Conservation (phyloP, 2,888 invertebrate species). For the Volucella inflata region DNA sequence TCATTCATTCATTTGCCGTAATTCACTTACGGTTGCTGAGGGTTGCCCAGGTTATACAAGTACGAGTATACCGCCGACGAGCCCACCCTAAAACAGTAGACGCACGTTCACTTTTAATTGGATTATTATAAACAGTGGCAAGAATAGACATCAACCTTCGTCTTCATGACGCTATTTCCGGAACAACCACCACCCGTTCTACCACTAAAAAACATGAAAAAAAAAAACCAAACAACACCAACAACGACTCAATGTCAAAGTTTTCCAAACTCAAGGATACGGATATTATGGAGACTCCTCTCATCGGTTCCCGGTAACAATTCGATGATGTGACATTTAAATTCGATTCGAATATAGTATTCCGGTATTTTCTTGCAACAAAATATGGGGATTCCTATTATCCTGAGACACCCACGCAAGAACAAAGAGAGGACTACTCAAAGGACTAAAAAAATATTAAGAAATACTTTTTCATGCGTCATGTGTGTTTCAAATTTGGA, state of each 20-base stretch:
- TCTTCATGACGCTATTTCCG: background rate
- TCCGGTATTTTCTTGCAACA: background rate
- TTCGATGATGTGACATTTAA: too few species aligned
- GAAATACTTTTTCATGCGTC: conserved; percentile 34
- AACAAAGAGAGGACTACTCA: conserved; percentile 38
- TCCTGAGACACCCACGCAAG: conserved; percentile 16
- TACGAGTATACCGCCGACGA: background rate
- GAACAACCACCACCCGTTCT: background rate
- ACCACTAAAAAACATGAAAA: too few species aligned
- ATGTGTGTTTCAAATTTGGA: conserved; percentile 8
- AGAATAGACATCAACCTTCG: conserved; percentile 1
- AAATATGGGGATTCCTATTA: conserved; percentile 5
- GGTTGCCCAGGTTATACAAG: too few species aligned
- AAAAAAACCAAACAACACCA: too few species aligned
- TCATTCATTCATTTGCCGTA: conserved; percentile 56
- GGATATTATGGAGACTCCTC: too few species aligned
- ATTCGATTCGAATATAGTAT: conserved; percentile 27
- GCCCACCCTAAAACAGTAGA: conserved; percentile 12
- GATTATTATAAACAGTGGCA: conserved; percentile 31
- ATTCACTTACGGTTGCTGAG: conserved; percentile 55
- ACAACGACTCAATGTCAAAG: too few species aligned
- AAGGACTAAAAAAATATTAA: conserved; percentile 3
- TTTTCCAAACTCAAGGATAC: too few species aligned
- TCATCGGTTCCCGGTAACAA: too few species aligned
- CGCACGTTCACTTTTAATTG: conserved; percentile 36